Evolutionary conservation across 2,797 vertebrate genomes (phyloP).

Genomic region (Halcyon chelicuti): DNA sequence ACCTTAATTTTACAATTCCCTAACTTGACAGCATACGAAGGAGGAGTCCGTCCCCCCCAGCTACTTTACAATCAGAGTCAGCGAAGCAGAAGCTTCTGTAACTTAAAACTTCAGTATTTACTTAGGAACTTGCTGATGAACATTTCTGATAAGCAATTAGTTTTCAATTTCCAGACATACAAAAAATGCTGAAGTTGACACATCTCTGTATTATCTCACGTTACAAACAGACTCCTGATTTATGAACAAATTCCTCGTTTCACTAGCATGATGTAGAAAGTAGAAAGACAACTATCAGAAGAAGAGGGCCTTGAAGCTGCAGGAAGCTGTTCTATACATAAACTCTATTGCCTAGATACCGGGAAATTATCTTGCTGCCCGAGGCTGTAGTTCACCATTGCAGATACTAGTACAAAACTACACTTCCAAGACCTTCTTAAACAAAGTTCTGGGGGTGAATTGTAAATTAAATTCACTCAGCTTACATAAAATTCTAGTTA

Average conservation of each 20-base stretch:
- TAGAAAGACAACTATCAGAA: constrained; percentile 1
- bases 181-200: constrained; percentile 9
- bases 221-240: background rate
- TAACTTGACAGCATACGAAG: background rate
- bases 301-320: constrained; percentile 22
- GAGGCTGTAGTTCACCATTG: constrained; percentile 30
- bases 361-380: constrained; percentile 41
- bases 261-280: background rate
- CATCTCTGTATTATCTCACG: background rate
- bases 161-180: constrained; percentile 31
- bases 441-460: constrained; percentile 14
- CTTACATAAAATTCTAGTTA: background rate
- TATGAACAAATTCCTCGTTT: constrained; percentile 4
- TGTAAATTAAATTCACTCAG: constrained; percentile 19
- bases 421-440: constrained; percentile 38
- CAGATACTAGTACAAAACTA: constrained; percentile 13
- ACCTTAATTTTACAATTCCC: constrained; percentile 15
- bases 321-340: constrained; percentile 32
- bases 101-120: constrained; percentile 28
- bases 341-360: constrained; percentile 48
- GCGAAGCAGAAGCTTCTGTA: background rate
- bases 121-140: constrained; percentile 30
- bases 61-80: background rate
- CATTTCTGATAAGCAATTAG: constrained; percentile 50
- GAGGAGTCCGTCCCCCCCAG: background rate